Base-by-base conservation (phyloP, 2,888 invertebrate genomes). In the Ornithoptera alexandrae region DNA sequence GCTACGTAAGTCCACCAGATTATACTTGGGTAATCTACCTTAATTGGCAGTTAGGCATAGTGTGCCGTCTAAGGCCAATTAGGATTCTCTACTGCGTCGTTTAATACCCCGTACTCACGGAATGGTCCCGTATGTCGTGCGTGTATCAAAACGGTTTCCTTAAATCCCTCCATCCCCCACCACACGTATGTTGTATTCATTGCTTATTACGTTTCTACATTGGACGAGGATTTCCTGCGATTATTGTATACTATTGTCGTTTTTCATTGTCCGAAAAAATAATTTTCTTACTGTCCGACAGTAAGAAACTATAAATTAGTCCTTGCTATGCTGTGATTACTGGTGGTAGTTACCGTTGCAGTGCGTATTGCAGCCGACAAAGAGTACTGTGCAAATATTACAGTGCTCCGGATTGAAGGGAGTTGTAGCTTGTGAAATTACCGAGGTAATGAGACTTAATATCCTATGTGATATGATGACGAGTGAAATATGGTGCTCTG, bases 11-110 rank as follows among this genome's bases (percentile, higher is more conserved):
- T 53, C 67, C 36, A 22, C 39, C 62, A 63, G 70, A 70, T 70
- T 70, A 70, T 70, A 70, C 67, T 60, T 65, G 67, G 62, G 70
- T 70, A 67, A 70, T 70, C 70, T 68, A 62, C 65, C 61, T 65
- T 68, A 71, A 71, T 71, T 68, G 71, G 71, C 65, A 68, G 68
- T 71, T 64, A 67, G 64, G 70, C 30, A 65, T 61, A 70, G 70
- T 64, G 70, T 67, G 70, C 70, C 70, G 50, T 70, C 67, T 70
- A 30, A 67, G 64, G 61, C 64, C 70, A 70, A 70, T 70, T 70
- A 70, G 67, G 64, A 64, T 67, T 67, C 67, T 67, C 70, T 61
- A 67, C 64, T 67, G 67, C 64, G 67, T 70, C 70, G 62, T 70
- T 67, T 57, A 46, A 67, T 64, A 61, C 56, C 70, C 56, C 67